Percentiles rank a stretch among this genome's conserved stretches.
These are phyloP conservation scores for Acronicta alni DNA, from an alignment of 2,888 invertebrate species.

Conservation along the genomic window DNA sequence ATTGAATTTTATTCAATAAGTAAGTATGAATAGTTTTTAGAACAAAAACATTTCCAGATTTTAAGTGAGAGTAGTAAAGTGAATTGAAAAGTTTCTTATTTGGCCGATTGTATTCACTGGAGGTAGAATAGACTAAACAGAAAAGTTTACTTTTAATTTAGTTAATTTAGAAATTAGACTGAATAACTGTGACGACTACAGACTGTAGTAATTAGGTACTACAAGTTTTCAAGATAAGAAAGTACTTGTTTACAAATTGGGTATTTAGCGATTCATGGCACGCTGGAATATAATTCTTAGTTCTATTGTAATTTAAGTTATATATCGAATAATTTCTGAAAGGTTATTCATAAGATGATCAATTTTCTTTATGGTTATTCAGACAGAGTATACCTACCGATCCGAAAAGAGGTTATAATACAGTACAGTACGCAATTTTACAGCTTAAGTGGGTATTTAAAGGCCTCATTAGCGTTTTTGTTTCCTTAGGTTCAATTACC, in stretches of 20 bases:
- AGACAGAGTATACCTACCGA: too few relatives aligned
- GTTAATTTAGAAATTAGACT: conserved; percentile 21
- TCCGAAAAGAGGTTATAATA: too few relatives aligned
- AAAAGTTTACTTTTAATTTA: conserved; percentile 29
- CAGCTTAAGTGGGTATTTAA: too few relatives aligned
- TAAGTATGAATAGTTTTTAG: conserved; percentile 11
- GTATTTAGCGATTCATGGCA: conserved; percentile 24
- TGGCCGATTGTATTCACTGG: conserved; percentile 1
- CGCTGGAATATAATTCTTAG: conserved; percentile 3
- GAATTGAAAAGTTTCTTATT: conserved; percentile 11
- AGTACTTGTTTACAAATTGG: conserved; percentile 27
- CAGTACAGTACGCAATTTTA: too few relatives aligned
- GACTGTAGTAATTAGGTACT: conserved; percentile 27
- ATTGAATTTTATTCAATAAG: conserved; percentile 12
- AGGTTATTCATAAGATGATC: not conserved
- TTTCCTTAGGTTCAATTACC: too few relatives aligned
- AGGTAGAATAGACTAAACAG: conserved; percentile 1
- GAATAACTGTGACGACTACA: conserved; percentile 31
- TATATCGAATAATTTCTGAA: conserved; percentile 11
- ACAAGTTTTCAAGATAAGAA: conserved; percentile 40
- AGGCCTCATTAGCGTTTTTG: too few relatives aligned
- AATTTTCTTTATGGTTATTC: too few relatives aligned
- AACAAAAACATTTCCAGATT: conserved; percentile 7
- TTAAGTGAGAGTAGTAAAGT: not conserved
- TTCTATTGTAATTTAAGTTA: conserved; percentile 13